These are phyloP conservation scores for Setipinna tenuifilis DNA, from an alignment of 2,797 vertebrate species.

Conservation along the genomic window DNA sequence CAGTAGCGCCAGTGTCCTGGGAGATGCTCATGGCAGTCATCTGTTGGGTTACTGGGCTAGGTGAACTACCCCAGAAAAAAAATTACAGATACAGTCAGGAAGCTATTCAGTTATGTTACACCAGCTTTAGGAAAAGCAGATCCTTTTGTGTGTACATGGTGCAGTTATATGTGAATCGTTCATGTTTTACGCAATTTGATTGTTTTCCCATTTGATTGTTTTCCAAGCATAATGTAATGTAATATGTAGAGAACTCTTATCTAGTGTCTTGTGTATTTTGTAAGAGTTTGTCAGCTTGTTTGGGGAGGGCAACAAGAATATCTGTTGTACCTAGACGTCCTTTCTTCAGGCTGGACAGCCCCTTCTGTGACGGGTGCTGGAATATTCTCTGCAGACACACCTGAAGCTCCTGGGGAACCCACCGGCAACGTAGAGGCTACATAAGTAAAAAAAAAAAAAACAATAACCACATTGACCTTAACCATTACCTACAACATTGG, in stretches of 20 bases:
- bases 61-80: constrained; percentile 68
- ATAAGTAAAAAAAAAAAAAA: neutral
- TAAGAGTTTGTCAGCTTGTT: neutral
- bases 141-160: no score
- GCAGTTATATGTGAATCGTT: no score
- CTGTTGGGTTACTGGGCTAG: constrained; percentile 88
- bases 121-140: no score
- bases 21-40: constrained; percentile 93
- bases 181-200: no score
- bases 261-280: neutral
- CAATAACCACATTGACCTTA: neutral
- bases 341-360: constrained; percentile 75
- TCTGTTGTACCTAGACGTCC: constrained; percentile 74
- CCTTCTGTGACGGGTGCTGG: constrained; percentile 72
- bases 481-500: neutral
- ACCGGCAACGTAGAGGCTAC: constrained; percentile 75
- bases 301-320: neutral
- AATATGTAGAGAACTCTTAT: no score
- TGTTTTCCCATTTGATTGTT: no score
- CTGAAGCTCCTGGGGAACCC: constrained; percentile 67
- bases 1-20: constrained; percentile 76
- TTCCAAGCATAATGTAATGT: no score
- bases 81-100: constrained; percentile 33
- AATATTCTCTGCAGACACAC: constrained; percentile 69
- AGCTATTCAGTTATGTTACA: neutral